Evolutionary conservation across 2,113 vertebrate genomes (phyloP).

Genomic region (Anseranas semipalmata): DNA sequence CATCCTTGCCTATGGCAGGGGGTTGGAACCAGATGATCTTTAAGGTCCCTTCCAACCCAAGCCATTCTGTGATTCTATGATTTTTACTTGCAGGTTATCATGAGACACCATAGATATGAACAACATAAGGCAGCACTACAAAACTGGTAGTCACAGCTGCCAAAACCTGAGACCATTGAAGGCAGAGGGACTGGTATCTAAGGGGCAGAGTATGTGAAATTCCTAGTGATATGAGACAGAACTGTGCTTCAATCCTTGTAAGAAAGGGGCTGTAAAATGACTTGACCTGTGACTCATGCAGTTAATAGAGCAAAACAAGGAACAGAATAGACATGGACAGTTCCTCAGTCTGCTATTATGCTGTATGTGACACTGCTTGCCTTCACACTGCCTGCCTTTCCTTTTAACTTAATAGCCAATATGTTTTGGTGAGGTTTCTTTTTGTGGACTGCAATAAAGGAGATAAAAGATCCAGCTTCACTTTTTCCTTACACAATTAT

Average conservation of each 20-base stretch:
- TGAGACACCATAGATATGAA: not conserved
- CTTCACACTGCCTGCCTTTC: not conserved
- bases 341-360: not conserved
- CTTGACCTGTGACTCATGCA: not conserved
- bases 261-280: not conserved
- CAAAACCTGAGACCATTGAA: not conserved
- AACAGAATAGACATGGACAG: not conserved
- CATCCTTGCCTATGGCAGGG: too few relatives aligned
- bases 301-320: conserved; percentile 9
- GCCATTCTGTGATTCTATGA: too few relatives aligned
- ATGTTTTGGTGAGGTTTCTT: not conserved
- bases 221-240: not conserved
- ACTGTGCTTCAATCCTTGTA: not conserved
- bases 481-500: not conserved
- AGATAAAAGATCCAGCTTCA: not conserved
- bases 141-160: not conserved
- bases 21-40: too few relatives aligned
- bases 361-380: not conserved
- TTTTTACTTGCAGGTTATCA: not conserved
- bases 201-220: not conserved
- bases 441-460: not conserved
- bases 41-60: too few relatives aligned
- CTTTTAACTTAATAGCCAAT: not conserved
- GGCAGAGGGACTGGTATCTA: not conserved
- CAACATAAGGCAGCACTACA: not conserved